These are phyloP conservation scores for Metopia argyrocephala DNA, from an alignment of 2,888 invertebrate species.

Conservation along the genomic window DNA sequence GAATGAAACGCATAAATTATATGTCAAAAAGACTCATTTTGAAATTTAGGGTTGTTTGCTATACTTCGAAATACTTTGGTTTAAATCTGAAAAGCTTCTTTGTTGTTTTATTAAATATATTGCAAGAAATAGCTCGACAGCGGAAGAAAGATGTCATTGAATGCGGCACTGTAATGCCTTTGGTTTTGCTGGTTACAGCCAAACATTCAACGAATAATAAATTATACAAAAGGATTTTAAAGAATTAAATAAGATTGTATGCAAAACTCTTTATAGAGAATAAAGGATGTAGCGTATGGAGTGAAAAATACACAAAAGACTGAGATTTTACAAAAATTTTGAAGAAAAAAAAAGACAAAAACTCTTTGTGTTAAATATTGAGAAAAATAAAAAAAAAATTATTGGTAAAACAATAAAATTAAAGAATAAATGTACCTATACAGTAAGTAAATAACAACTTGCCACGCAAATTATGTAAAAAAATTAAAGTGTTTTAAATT, in stretches of 20 bases:
- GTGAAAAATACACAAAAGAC: not conserved
- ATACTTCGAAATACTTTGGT: slow-evolving; percentile 22
- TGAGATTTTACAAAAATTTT: slow-evolving; percentile 1
- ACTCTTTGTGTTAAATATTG: not conserved
- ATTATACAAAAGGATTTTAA: slow-evolving; percentile 59
- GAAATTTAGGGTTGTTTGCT: slow-evolving; percentile 30
- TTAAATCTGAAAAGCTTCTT: slow-evolving; percentile 41
- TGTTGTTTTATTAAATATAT: slow-evolving; percentile 28
- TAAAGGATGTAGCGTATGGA: not conserved
- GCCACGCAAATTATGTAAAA: no score
- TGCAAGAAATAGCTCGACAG: not conserved
- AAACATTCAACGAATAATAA: slow-evolving; percentile 50
- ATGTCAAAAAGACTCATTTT: slow-evolving; percentile 25
- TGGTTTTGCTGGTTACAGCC: slow-evolving; percentile 19
- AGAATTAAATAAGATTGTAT: slow-evolving; percentile 51
- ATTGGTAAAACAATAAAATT: no score
- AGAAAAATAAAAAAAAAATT: no score
- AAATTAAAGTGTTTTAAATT: no score
- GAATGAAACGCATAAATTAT: slow-evolving; percentile 57
- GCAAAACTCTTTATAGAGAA: slow-evolving; percentile 11
- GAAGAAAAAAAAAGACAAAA: not conserved
- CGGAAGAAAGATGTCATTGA: slow-evolving; percentile 30
- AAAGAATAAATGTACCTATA: no score
- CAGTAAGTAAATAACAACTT: no score
- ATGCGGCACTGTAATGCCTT: slow-evolving; percentile 6